Percentiles rank a stretch among this genome's conserved stretches.
Evolutionary conservation across 53 echinoderm and acorn worm genomes (phyloP).

Genomic region (Zoroaster sp.): DNA sequence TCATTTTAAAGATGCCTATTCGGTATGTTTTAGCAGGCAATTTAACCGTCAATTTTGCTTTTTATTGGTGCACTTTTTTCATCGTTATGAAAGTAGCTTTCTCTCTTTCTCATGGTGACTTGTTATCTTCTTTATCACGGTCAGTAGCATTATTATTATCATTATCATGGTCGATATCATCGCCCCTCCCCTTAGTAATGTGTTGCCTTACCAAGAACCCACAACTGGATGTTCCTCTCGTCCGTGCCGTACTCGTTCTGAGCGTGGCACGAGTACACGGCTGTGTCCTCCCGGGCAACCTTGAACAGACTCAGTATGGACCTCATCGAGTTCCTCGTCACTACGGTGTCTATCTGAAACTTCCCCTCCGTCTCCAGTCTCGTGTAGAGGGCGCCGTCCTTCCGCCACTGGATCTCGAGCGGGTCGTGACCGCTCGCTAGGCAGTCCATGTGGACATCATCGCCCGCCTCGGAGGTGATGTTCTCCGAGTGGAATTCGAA

Average conservation of each 20-base stretch:
- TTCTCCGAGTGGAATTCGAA: slow-evolving; percentile 79
- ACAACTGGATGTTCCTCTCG: slow-evolving; percentile 68
- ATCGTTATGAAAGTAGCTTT: too few relatives aligned
- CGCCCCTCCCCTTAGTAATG: neutral
- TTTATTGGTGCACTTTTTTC: too few relatives aligned
- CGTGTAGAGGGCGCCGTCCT: slow-evolving; percentile 82
- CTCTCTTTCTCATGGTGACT: too few relatives aligned
- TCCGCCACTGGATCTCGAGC: slow-evolving; percentile 83
- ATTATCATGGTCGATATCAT: neutral
- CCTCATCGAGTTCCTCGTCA: slow-evolving; percentile 27
- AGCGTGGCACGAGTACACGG: slow-evolving; percentile 84
- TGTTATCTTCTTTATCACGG: too few relatives aligned
- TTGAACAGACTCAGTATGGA: slow-evolving; percentile 74
- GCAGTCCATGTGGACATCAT: slow-evolving; percentile 71
- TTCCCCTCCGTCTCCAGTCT: slow-evolving; percentile 50
- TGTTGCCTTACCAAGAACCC: slow-evolving; percentile 85
- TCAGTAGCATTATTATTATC: too few relatives aligned
- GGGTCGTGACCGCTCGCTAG: slow-evolving; percentile 78
- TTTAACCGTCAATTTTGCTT: too few relatives aligned
- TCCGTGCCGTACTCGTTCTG: slow-evolving; percentile 87
- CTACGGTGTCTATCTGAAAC: slow-evolving; percentile 59
- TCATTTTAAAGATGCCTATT: too few relatives aligned
- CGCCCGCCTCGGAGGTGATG: slow-evolving; percentile 63
- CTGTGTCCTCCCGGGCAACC: slow-evolving; percentile 75
- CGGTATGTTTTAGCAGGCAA: too few relatives aligned